A percentile compares a stretch with the other conserved stretches of the same genome.
Conservation (phyloP, 1,140 invertebrate genomes). For the Oreohelix idahoensis region DNA sequence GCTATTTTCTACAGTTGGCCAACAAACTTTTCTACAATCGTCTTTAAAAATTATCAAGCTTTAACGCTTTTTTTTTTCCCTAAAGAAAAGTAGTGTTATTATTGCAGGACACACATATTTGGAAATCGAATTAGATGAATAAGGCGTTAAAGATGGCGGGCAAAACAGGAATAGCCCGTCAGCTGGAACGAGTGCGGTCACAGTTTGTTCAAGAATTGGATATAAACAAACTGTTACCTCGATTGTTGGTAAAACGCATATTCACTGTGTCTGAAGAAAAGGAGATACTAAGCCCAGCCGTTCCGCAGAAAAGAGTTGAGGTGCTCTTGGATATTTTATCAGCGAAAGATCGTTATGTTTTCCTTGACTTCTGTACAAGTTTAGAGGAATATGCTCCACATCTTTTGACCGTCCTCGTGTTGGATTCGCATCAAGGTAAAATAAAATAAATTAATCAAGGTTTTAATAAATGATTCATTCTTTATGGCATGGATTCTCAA, state of each 20-base stretch:
- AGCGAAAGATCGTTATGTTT: conserved; percentile 58
- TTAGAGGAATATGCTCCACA: conserved; percentile 59
- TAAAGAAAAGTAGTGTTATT: too few relatives aligned
- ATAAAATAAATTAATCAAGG: too few relatives aligned
- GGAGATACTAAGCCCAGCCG: conserved; percentile 45
- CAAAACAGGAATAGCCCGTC: conserved; percentile 50
- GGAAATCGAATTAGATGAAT: too few relatives aligned
- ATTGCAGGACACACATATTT: too few relatives aligned
- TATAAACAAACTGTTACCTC: conserved; percentile 57
- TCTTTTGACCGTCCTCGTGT: conserved; percentile 52
- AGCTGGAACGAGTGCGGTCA: conserved; percentile 56
- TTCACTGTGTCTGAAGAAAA: conserved; percentile 57
- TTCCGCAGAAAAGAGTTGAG: conserved; percentile 49
- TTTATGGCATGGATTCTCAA: too few relatives aligned
- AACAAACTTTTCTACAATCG: too few relatives aligned
- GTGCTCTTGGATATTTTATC: conserved; percentile 61
- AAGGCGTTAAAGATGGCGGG: conserved; percentile 61
- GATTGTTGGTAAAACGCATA: conserved; percentile 53
- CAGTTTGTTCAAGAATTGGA: conserved; percentile 60
- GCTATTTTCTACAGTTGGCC: too few relatives aligned
- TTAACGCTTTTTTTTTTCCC: too few relatives aligned
- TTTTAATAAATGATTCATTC: too few relatives aligned
- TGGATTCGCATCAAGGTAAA: background rate
- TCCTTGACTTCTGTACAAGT: conserved; percentile 60
- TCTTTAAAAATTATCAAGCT: too few relatives aligned